Conservation (phyloP, 2,888 invertebrate genomes). For the Pteria penguin region DNA sequence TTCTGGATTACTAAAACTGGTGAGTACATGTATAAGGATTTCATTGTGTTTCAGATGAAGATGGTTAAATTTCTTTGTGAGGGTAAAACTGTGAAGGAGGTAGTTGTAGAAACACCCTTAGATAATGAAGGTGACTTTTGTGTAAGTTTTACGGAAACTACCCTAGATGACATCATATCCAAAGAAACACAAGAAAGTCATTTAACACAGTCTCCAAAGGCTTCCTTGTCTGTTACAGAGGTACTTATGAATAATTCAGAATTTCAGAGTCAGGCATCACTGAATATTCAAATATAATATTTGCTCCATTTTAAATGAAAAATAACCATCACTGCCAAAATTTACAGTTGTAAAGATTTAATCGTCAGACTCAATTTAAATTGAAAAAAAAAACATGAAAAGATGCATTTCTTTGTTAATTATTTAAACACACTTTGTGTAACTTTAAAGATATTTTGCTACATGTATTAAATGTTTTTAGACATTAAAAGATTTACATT, state of each 20-base stretch:
- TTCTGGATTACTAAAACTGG: too few species aligned
- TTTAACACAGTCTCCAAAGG: not conserved
- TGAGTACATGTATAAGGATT: too few species aligned
- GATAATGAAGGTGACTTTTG: constrained; percentile 42
- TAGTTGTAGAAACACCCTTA: constrained; percentile 52
- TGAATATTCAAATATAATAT: too few species aligned
- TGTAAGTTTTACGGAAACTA: constrained; percentile 32
- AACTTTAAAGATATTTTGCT: not conserved
- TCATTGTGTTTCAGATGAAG: constrained; percentile 30
- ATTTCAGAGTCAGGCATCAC: too few species aligned
- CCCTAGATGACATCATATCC: constrained; percentile 32
- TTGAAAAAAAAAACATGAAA: too few species aligned
- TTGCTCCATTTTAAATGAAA: too few species aligned
- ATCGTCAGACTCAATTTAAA: too few species aligned
- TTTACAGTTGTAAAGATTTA: too few species aligned
- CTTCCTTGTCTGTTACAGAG: constrained; percentile 52
- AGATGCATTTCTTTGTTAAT: not conserved
- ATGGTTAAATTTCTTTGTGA: constrained; percentile 54
- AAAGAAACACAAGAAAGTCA: constrained; percentile 47
- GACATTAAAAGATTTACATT: not conserved
- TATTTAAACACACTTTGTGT: not conserved
- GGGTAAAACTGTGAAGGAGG: constrained; percentile 34
- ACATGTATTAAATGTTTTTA: not conserved
- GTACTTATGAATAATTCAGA: too few species aligned
- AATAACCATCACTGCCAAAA: too few species aligned